Conservation (phyloP, 1,140 invertebrate species). For the Laupala kohalensis region DNA sequence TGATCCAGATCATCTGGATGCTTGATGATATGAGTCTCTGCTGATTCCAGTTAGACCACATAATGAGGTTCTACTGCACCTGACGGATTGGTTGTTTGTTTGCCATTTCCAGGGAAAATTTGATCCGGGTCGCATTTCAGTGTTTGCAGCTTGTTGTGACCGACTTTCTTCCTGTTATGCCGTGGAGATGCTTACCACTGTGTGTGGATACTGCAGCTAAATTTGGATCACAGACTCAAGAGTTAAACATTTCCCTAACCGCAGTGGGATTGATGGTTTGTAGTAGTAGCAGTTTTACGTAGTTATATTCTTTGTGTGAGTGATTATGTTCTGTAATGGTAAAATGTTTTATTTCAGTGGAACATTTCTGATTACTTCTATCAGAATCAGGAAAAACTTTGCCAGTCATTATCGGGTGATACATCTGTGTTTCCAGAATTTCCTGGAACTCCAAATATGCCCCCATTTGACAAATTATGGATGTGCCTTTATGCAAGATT, state of each 20-base stretch:
- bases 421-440: conserved; percentile 65
- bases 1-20: too few relatives aligned
- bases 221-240: conserved; percentile 92
- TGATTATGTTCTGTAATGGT: conserved; percentile 18
- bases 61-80: neutral
- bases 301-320: neutral
- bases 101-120: conserved; percentile 55
- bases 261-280: conserved; percentile 90
- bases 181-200: conserved; percentile 72
- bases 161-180: conserved; percentile 82
- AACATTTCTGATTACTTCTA: conserved; percentile 95
- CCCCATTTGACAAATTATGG: conserved; percentile 86
- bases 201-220: conserved; percentile 90
- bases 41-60: too few relatives aligned
- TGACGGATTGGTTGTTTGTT: neutral
- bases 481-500: conserved; percentile 86
- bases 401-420: conserved; percentile 52
- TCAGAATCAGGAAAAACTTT: conserved; percentile 84
- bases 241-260: conserved; percentile 96
- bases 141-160: conserved; percentile 94
- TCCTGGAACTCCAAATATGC: conserved; percentile 68
- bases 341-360: conserved; percentile 52
- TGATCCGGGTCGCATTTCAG: conserved; percentile 89
- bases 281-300: neutral
- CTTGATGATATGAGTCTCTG: too few relatives aligned